A percentile compares a stretch with the other conserved stretches of the same genome.
Evolutionary conservation across 2,888 invertebrate species (phyloP).

Genomic region (Priocnemis perturbator): DNA sequence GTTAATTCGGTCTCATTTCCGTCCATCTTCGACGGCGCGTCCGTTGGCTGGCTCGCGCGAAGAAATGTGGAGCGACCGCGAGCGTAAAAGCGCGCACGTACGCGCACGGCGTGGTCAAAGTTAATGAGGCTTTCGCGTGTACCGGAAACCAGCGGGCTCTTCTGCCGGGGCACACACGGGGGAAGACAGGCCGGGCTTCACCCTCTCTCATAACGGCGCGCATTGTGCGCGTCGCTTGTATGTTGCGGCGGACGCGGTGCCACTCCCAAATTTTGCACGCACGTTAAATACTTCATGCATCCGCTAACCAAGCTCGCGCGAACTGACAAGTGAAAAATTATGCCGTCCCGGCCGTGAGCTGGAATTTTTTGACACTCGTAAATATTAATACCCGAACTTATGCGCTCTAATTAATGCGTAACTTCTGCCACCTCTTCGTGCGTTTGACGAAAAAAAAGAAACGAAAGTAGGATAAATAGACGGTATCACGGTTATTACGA

Average conservation of each 20-base stretch:
- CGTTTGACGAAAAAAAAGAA: no score
- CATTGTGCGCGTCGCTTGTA: constrained; percentile 17
- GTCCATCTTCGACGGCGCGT: no score
- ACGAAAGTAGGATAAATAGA: no score
- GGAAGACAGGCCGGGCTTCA: constrained; percentile 38
- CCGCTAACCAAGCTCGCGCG: constrained; percentile 49
- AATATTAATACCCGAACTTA: no score
- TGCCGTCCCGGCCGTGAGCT: constrained; percentile 14
- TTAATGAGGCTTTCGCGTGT: constrained; percentile 71
- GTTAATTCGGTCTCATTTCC: no score
- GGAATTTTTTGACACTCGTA: no score
- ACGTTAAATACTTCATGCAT: constrained; percentile 54
- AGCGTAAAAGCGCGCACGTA: constrained; percentile 30
- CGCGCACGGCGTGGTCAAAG: constrained; percentile 53
- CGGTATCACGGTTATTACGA: no score
- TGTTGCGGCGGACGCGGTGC: constrained; percentile 40
- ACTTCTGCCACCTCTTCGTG: no score
- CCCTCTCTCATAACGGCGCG: constrained; percentile 32
- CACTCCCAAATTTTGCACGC: constrained; percentile 67
- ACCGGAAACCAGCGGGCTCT: constrained; percentile 59
- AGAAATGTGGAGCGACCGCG: constrained; percentile 41
- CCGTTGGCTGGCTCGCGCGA: constrained; percentile 2
- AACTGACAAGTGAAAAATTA: constrained; percentile 32
- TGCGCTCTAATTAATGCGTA: no score
- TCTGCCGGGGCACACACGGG: constrained; percentile 40